These are phyloP conservation scores for Conopomorpha cramerella DNA, from an alignment of 1,140 invertebrate species.

Conservation along the genomic window DNA sequence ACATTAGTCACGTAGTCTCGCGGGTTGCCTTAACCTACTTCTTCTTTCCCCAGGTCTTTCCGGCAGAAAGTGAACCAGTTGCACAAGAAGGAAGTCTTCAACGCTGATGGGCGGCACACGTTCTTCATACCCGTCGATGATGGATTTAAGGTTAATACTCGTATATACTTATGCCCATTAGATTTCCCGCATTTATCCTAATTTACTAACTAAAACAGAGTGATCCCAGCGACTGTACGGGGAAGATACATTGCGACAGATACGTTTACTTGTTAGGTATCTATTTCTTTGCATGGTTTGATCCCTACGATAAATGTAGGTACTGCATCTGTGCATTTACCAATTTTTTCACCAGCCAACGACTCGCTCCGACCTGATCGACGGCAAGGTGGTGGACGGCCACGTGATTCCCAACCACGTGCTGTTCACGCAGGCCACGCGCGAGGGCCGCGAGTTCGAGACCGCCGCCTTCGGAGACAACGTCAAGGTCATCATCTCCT, in stretches of 20 bases:
- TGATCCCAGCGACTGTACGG: no score
- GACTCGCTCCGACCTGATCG: slow-evolving; percentile 71
- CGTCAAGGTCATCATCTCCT: slow-evolving; percentile 79
- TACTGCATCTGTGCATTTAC: no score
- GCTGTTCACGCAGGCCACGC: slow-evolving; percentile 82
- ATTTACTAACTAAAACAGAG: no score
- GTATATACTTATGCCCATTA: no score
- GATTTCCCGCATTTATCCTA: no score
- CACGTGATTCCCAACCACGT: slow-evolving; percentile 88
- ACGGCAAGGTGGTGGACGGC: slow-evolving; percentile 84
- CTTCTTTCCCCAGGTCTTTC: slow-evolving; percentile 67
- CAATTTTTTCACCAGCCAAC: slow-evolving; percentile 56
- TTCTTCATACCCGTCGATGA: slow-evolving; percentile 91
- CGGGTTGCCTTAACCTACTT: slow-evolving; percentile 3
- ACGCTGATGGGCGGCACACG: slow-evolving; percentile 76
- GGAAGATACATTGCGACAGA: no score
- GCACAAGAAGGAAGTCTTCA: slow-evolving; percentile 75
- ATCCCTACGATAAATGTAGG: no score
- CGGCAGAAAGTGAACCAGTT: slow-evolving; percentile 71
- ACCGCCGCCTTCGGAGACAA: slow-evolving; percentile 82
- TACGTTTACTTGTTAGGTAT: no score
- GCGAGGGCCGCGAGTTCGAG: slow-evolving; percentile 70
- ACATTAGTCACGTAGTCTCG: slow-evolving; percentile 2
- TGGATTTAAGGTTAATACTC: slow-evolving; percentile 82
- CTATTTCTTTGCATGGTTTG: no score